A percentile compares a stretch with the other conserved stretches of the same genome.
Evolutionary conservation across 2,797 vertebrate genomes (phyloP).

Genomic region (Xyrichtys novacula): DNA sequence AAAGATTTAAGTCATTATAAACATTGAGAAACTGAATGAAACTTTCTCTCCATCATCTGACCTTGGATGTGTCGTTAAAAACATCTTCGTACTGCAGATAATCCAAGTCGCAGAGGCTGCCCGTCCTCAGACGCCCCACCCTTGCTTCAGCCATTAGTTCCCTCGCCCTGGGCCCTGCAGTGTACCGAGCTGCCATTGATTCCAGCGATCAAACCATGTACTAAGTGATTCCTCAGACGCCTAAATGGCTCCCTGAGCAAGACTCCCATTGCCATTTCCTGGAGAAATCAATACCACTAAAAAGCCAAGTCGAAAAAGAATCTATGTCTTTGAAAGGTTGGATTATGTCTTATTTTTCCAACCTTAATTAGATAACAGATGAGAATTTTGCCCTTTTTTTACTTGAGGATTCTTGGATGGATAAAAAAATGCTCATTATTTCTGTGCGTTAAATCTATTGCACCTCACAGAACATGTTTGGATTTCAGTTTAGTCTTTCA

Average conservation of each 20-base stretch:
- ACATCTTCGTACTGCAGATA: constrained; percentile 48
- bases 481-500: constrained; percentile 4
- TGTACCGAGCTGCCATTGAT: constrained; percentile 83
- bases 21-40: not conserved
- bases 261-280: constrained; percentile 88
- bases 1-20: not conserved
- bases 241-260: constrained; percentile 89
- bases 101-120: constrained; percentile 39
- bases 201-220: constrained; percentile 81
- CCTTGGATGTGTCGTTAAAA: constrained; percentile 59
- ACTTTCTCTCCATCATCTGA: constrained; percentile 52
- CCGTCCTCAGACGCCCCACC: constrained; percentile 73
- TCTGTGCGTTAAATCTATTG: not conserved
- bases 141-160: constrained; percentile 82
- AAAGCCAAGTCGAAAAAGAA: constrained; percentile 78
- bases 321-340: constrained; percentile 60
- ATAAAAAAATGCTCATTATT: not conserved
- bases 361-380: constrained; percentile 48
- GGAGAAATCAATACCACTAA: constrained; percentile 89
- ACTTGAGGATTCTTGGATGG: too few species aligned
- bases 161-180: constrained; percentile 75
- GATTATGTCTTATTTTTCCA: constrained; percentile 22
- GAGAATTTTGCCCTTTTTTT: too few species aligned
- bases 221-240: constrained; percentile 89
- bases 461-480: not conserved